A percentile compares a stretch with the other conserved stretches of the same genome.
Evolutionary conservation across 2,888 invertebrate species (phyloP).

Genomic region (Strigamia transsilvanica): DNA sequence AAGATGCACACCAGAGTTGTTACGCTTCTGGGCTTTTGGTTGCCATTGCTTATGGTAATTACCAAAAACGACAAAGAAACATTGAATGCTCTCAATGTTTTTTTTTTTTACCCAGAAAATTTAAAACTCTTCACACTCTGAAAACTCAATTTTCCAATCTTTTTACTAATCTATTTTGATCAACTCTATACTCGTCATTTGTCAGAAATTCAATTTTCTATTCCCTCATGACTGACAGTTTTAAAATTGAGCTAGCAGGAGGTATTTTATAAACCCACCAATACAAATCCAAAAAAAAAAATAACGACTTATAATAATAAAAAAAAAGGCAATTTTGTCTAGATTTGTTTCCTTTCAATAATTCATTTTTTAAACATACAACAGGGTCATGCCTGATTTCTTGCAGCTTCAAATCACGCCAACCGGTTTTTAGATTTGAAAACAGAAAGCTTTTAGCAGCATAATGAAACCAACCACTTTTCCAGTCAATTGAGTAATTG

Average conservation of each 20-base stretch:
- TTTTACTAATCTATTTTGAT: background rate
- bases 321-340: too few species aligned
- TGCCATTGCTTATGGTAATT: too few species aligned
- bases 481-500: background rate
- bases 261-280: background rate
- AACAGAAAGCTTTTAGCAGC: background rate
- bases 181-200: slow-evolving; percentile 1
- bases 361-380: too few species aligned
- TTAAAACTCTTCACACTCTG: background rate
- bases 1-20: too few species aligned
- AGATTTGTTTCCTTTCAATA: too few species aligned
- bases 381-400: background rate
- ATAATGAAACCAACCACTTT: slow-evolving; percentile 1
- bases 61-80: too few species aligned
- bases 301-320: too few species aligned
- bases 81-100: too few species aligned
- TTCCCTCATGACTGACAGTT: background rate
- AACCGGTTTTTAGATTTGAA: background rate
- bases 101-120: too few species aligned
- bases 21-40: too few species aligned
- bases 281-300: background rate
- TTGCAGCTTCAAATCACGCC: background rate
- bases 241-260: background rate
- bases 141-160: background rate
- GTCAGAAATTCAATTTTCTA: background rate